Evolutionary conservation across 2,797 vertebrate species (phyloP).

Genomic region (Salmo trutta): DNA sequence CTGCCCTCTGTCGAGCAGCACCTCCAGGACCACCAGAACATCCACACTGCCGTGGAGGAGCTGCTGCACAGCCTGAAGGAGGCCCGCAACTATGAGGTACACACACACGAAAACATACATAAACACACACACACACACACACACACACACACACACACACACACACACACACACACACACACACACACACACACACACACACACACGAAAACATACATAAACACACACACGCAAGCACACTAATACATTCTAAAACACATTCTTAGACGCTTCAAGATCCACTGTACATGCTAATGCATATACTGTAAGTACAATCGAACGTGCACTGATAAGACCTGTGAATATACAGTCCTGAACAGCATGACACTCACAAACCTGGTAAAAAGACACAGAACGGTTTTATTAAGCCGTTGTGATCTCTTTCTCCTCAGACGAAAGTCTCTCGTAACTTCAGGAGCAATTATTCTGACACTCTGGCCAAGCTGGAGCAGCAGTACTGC

Average conservation of each 20-base stretch:
- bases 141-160: neutral
- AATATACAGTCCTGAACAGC: no score
- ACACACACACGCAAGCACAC: neutral
- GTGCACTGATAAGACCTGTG: no score
- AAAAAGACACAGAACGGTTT: neutral
- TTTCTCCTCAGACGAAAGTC: constrained; percentile 80
- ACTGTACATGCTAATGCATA: neutral
- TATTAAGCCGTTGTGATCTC: neutral
- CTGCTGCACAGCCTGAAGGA: constrained; percentile 87
- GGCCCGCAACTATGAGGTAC: constrained; percentile 87
- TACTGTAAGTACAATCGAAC: neutral
- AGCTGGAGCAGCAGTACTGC: constrained; percentile 95
- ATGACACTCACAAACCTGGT: no score
- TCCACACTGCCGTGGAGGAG: constrained; percentile 88
- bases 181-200: neutral
- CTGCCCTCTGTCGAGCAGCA: constrained; percentile 90
- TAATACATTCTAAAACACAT: neutral
- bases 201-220: neutral
- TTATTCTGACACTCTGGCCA: constrained; percentile 90
- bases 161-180: neutral
- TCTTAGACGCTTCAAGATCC: neutral
- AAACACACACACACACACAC: neutral
- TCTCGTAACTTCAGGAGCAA: constrained; percentile 89
- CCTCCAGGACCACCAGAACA: constrained; percentile 84
- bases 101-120: neutral